Base-by-base conservation (phyloP, 2,797 vertebrate species). In the Harpagifer antarcticus region DNA sequence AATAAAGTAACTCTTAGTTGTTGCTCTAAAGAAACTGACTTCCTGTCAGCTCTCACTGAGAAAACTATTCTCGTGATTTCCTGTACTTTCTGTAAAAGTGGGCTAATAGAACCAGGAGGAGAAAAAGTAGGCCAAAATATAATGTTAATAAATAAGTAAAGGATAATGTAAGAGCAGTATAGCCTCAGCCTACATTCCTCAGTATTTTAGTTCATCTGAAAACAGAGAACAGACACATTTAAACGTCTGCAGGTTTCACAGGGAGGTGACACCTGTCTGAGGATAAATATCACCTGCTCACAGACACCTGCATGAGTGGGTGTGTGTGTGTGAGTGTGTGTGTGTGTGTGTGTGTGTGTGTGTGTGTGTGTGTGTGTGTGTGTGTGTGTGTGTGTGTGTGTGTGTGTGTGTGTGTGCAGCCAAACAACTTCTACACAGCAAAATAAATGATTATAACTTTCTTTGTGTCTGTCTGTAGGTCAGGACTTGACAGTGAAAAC, bases 71-170 rank as follows among this genome's bases (percentile, higher is more conserved):
- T 68, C 45, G n/a, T 65, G 55, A 65, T 70, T 79, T 78, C 59
- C 67, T 72, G 19, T 45, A 37, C 40, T 27, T 44, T 33, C 27
- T 40, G 44, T 65, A 54, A 69, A 89, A 89, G 71, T 88, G 81
- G 81, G 89, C 69, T 88, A 82, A 82, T 82, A 42, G 79, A 60
- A 64, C 56, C 44, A 83, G 74, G 70, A 37, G 74, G 53, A 9
- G 11, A 12, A 59, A 78, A 89, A 89, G 71, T 87, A 83, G 89
- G 86, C 68, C 86, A 88, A 63, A 68, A 80, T 80, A 70, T 80
- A 59, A 71, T 81, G 73, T 86, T 74, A 76, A 89, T 84, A 83
- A 82, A 88, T 89, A 84, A 83, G 79, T 27, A 27, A 53, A 76
- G 78, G 72, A 89, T 86, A 72, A 88, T 76, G 63, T 88, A 81